Percentiles rank a stretch among this genome's conserved stretches.
Evolutionary conservation across 2,888 invertebrate genomes (phyloP).

Genomic region (Ophioninae sp.): DNA sequence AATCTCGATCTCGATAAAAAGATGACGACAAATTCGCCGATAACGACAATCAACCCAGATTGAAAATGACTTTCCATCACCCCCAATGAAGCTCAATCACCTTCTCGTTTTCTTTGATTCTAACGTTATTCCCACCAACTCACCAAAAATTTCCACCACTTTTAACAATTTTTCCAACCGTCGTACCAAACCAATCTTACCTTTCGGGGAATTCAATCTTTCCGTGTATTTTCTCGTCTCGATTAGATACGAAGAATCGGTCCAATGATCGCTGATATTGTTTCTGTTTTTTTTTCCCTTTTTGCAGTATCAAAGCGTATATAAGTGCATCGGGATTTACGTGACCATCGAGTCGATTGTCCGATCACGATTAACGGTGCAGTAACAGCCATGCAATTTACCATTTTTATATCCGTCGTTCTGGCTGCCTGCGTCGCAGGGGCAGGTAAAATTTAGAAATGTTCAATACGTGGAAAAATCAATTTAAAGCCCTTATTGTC

Average conservation of each 20-base stretch:
- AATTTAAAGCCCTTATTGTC: too few relatives aligned
- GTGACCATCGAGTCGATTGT: constrained; percentile 12
- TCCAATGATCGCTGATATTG: not conserved
- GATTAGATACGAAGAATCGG: constrained; percentile 15
- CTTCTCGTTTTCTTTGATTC: not conserved
- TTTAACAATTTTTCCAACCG: not conserved
- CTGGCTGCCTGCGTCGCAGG: constrained; percentile 22
- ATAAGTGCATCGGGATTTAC: constrained; percentile 23
- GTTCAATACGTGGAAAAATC: too few relatives aligned
- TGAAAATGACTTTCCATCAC: not conserved
- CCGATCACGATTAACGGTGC: constrained; percentile 2
- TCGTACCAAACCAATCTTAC: not conserved
- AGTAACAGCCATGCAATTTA: constrained; percentile 21
- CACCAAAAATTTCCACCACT: not conserved
- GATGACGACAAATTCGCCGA: not conserved
- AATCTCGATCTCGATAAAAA: too few relatives aligned
- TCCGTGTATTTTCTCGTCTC: not conserved
- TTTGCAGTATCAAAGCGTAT: constrained; percentile 31
- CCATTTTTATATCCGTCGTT: constrained; percentile 21
- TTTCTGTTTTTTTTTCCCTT: not conserved
- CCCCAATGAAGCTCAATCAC: not conserved
- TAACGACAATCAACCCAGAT: not conserved
- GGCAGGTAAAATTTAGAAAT: constrained; percentile 22
- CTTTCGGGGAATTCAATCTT: not conserved
- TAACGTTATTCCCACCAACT: not conserved